Evolutionary conservation across 2,888 invertebrate genomes (phyloP).

Genomic region (Siphlonurus alternatus): DNA sequence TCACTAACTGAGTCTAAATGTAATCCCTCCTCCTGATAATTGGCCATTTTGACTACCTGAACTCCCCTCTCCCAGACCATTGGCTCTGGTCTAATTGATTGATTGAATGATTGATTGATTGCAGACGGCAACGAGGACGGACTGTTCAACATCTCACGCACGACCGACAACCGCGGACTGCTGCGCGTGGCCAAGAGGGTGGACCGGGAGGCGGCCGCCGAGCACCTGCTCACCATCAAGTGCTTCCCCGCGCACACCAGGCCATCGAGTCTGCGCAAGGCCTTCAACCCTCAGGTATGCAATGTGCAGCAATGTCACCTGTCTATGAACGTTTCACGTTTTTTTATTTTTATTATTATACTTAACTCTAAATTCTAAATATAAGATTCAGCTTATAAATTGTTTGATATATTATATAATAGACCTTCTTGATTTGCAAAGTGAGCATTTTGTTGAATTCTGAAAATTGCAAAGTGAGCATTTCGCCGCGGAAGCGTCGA

Average conservation of each 20-base stretch:
- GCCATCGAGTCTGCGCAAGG: conserved; percentile 26
- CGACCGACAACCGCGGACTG: conserved; percentile 43
- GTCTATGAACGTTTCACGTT: background rate
- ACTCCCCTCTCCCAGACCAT: background rate
- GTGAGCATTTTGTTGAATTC: too few relatives aligned
- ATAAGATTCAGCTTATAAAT: background rate
- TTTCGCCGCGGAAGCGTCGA: too few relatives aligned
- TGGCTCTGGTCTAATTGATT: background rate
- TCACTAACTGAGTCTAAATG: background rate
- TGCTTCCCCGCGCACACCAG: conserved; percentile 37
- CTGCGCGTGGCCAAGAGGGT: conserved; percentile 41
- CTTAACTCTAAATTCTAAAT: too few relatives aligned
- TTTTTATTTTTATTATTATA: too few relatives aligned
- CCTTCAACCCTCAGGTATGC: conserved; percentile 41
- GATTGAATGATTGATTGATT: too few relatives aligned
- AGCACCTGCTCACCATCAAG: conserved; percentile 45
- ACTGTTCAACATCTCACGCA: conserved; percentile 41
- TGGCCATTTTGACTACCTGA: background rate
- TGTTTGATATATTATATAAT: background rate
- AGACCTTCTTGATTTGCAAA: too few relatives aligned
- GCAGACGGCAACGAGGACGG: conserved; percentile 51
- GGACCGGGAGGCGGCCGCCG: conserved; percentile 44
- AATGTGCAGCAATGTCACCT: background rate
- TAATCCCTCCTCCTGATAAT: background rate
- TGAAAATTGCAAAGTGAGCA: too few relatives aligned